A percentile compares a stretch with the other conserved stretches of the same genome.
phyloP scores from a whole-genome alignment of 2,113 vertebrate species.

The Ellobius talpinus region DNA sequence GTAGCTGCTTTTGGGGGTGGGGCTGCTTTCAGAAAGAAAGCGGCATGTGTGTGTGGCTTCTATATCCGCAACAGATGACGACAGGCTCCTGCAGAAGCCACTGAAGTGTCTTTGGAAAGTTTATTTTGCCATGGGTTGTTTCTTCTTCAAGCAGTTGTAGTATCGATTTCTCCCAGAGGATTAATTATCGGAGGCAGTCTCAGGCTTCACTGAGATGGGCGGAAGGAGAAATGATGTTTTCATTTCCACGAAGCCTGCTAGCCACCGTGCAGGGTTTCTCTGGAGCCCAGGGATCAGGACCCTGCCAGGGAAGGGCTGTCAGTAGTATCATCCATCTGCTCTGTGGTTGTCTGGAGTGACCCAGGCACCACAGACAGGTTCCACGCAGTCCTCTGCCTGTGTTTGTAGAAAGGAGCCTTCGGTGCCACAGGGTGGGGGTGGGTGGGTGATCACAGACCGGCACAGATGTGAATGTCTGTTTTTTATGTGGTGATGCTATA shows the following conservation, averaged over 20 bases:
- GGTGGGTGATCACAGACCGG: neutral
- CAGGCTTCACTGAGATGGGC: constrained; percentile 85
- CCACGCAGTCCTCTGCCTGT: constrained; percentile 9
- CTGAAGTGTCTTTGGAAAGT: constrained; percentile 77
- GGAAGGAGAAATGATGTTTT: constrained; percentile 89
- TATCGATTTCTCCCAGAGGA: constrained; percentile 89
- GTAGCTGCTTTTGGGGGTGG: constrained; percentile 45
- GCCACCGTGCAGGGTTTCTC: constrained; percentile 82
- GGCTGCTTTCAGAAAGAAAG: constrained; percentile 59
- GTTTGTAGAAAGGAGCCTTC: constrained; percentile 17
- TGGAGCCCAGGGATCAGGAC: constrained; percentile 81
- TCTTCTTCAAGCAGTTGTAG: constrained; percentile 85
- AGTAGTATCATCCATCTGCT: constrained; percentile 82
- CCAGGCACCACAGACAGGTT: neutral
- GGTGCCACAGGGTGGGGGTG: neutral
- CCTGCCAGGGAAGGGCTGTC: constrained; percentile 73
- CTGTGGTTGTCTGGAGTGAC: constrained; percentile 45
- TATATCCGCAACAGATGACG: constrained; percentile 72
- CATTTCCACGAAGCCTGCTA: constrained; percentile 86
- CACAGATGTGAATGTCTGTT: neutral
- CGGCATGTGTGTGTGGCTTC: constrained; percentile 75
- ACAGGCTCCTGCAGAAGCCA: constrained; percentile 66
- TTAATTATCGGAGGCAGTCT: constrained; percentile 88
- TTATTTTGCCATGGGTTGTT: constrained; percentile 87
- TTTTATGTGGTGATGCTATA: neutral